Conservation (phyloP, 2,888 invertebrate species). For the Rhamnusium bicolor region DNA sequence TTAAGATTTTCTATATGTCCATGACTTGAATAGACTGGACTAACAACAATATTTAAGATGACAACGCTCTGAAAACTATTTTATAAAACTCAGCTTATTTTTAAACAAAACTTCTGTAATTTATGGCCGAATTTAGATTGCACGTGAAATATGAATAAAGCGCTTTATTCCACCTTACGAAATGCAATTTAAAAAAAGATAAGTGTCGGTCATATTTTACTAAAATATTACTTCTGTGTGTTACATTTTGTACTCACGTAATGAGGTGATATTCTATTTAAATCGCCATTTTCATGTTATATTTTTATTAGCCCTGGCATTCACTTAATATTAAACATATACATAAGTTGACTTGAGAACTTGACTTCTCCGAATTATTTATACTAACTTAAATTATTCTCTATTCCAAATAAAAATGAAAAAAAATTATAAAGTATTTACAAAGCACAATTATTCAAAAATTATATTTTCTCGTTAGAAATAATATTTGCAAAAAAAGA, state of each 20-base stretch:
- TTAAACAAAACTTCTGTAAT: constrained; percentile 61
- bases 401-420: no score
- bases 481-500: no score
- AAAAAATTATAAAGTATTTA: no score
- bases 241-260: constrained; percentile 6
- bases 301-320: no score
- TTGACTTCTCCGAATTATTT: no score
- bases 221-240: constrained; percentile 27
- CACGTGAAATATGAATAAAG: constrained; percentile 58
- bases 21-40: not conserved
- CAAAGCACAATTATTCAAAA: no score
- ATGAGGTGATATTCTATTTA: not conserved
- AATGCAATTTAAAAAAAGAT: constrained; percentile 37
- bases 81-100: constrained; percentile 43
- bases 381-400: no score
- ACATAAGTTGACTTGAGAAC: no score
- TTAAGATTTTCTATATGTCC: not conserved
- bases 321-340: no score
- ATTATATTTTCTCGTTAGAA: no score
- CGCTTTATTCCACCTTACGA: constrained; percentile 46
- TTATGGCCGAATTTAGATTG: constrained; percentile 61
- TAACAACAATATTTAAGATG: not conserved
- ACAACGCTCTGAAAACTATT: not conserved
- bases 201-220: constrained; percentile 34
- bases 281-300: not conserved